Percentiles rank a stretch among this genome's conserved stretches.
Conservation (phyloP, 1,140 invertebrate species). For the Melitaea cinxia region DNA sequence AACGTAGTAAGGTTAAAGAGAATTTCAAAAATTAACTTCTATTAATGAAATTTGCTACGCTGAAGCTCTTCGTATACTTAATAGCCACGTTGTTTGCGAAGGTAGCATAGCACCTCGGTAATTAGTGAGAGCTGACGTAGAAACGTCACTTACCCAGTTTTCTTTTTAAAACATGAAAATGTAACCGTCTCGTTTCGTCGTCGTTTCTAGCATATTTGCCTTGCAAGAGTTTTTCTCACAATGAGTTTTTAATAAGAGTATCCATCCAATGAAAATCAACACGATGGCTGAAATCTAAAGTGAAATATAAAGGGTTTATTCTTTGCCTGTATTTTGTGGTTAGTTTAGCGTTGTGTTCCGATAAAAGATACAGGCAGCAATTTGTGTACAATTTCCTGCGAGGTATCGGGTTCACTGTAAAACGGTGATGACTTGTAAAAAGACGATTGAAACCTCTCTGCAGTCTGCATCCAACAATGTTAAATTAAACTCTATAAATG, state of each 20-base stretch:
- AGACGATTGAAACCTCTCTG: not conserved
- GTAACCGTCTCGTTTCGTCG: not conserved
- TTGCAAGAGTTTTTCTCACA: not conserved
- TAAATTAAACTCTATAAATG: not conserved
- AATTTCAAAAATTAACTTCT: not conserved
- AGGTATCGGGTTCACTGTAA: not conserved
- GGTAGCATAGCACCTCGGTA: not conserved
- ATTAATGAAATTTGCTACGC: not conserved
- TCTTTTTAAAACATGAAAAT: not conserved
- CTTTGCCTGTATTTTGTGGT: not conserved
- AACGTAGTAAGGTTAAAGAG: not conserved
- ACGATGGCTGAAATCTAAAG: not conserved
- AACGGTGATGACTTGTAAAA: not conserved
- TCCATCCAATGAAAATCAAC: not conserved
- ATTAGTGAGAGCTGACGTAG: slow-evolving; percentile 2
- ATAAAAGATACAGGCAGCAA: not conserved
- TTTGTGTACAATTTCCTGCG: not conserved
- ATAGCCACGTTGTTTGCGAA: not conserved
- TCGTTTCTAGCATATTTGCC: too few relatives aligned
- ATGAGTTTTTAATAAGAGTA: not conserved
- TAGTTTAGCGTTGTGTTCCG: not conserved
- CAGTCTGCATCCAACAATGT: not conserved
- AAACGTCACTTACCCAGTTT: not conserved
- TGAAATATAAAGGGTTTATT: not conserved
- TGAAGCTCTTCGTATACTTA: not conserved